Conservation (phyloP, 2,113 vertebrate genomes). For the Stictonetta naevosa region DNA sequence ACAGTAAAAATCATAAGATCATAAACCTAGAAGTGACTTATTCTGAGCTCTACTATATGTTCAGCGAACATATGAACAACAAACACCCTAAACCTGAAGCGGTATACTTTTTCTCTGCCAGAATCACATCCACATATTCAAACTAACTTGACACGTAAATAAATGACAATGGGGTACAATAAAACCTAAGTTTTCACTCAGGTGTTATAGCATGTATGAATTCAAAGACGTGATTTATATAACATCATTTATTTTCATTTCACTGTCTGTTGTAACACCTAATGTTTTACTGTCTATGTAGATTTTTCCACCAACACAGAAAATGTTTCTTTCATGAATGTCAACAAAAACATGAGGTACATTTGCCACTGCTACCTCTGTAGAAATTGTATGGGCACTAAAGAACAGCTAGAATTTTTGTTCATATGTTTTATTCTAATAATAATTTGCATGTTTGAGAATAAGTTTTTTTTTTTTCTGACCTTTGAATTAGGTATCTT, state of each 20-base stretch:
- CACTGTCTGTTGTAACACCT: background rate
- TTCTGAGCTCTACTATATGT: background rate
- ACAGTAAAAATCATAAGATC: background rate
- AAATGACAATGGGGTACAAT: background rate
- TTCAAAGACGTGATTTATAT: background rate
- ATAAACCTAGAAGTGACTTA: background rate
- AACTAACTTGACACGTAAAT: background rate
- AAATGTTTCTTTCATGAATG: background rate
- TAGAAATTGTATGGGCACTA: background rate
- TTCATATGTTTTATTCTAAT: background rate
- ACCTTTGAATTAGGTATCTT: background rate
- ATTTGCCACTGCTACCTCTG: background rate
- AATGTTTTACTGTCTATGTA: background rate
- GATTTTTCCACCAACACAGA: background rate
- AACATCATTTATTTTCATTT: slow-evolving; percentile 13
- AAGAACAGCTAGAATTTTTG: background rate
- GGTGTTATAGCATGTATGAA: background rate
- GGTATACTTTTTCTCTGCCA: background rate
- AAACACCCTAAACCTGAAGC: slow-evolving; percentile 11
- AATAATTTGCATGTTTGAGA: background rate
- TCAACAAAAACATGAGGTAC: background rate
- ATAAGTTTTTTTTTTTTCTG: background rate
- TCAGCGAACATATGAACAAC: slow-evolving; percentile 18
- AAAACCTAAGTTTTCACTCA: background rate
- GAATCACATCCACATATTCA: background rate